Evolutionary conservation across 2,888 invertebrate species (phyloP), one percentile per base, ranked within the genome.

Genomic region (Hermaeophaga mercurialis): DNA sequence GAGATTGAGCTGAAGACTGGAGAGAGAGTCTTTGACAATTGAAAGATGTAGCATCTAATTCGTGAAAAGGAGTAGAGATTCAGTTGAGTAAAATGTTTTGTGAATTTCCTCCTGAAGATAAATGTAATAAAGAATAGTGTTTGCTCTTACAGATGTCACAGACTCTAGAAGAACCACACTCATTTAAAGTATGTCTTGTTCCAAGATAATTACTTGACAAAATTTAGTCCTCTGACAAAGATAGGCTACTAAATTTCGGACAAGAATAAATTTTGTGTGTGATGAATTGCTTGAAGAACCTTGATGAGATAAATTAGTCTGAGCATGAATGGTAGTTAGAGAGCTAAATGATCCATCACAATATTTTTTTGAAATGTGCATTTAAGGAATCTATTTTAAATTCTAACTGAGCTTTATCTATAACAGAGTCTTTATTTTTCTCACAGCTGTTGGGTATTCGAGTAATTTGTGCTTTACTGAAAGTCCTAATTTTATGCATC

Each of bases 201-300:
- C 31, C 19, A 6, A 46, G 17, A 33, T 33, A 46, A 18, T 46
- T 46, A 2, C n/a, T 18, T 46, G 2, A 33, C 33, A 1, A 46
- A 17, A 15, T 15, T 11, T 2, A 26, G 12, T 9, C 22, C 17
- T 46, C 34, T 3, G 15, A 26, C 7, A 31, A 6, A 19, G 18
- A 14, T 1, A 46, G 5, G 4, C 5, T 1, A n/a, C 11, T 9
- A 46, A 46, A 46, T 33, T 33, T 46, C n/a, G 3, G 7, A 33
- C 46, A 46, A 2, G 31, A 15, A 18, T 33, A 46, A n/a, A 46
- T 33, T 8, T 7, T 2, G 31, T 46, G 46, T 3, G 8, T 19
- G 2, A 1, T 9, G 15, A 5, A 6, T 26, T 26, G 14, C 5
- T 26, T 17, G 1, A 5, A 2, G 11, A 6, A n/a, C 11, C 2